Evolutionary conservation across 2,113 vertebrate species (phyloP).

Genomic region (Protobothrops flavoviridis): DNA sequence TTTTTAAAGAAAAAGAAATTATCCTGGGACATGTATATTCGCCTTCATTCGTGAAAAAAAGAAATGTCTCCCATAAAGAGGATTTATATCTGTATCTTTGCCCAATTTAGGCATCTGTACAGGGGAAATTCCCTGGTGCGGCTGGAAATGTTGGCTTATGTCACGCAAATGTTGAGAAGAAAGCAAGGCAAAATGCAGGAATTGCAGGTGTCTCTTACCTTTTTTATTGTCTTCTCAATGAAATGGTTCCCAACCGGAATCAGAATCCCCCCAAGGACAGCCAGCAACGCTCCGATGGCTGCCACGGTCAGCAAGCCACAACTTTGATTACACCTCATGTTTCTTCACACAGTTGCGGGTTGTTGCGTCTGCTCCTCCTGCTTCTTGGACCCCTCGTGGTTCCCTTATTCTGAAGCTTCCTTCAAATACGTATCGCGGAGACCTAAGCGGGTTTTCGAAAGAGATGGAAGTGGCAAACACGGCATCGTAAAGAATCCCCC

Average conservation of each 20-base stretch:
- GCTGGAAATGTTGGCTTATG: neutral
- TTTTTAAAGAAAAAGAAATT: too few relatives aligned
- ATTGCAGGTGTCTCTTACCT: constrained; percentile 69
- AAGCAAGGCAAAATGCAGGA: neutral
- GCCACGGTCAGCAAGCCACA: constrained; percentile 76
- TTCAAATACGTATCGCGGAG: neutral
- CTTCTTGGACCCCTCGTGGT: neutral
- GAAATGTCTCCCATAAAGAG: too few relatives aligned
- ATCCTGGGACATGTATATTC: too few relatives aligned
- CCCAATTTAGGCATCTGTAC: too few relatives aligned
- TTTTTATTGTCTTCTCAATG: constrained; percentile 75
- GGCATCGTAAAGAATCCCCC: too few relatives aligned
- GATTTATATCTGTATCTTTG: too few relatives aligned
- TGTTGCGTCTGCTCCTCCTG: constrained; percentile 6
- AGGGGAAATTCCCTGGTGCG: too few relatives aligned
- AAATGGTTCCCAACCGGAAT: constrained; percentile 83
- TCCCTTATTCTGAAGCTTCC: constrained; percentile 20
- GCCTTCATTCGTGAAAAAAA: too few relatives aligned
- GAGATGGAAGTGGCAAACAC: too few relatives aligned
- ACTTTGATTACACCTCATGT: constrained; percentile 73
- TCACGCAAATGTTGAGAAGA: neutral
- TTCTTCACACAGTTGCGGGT: neutral
- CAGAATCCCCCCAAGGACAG: constrained; percentile 83
- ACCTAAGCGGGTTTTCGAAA: too few relatives aligned
- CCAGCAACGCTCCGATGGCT: constrained; percentile 75